These are phyloP conservation scores for Pristionchus arcanus DNA, from an alignment of 2,888 invertebrate species.

Conservation along the genomic window DNA sequence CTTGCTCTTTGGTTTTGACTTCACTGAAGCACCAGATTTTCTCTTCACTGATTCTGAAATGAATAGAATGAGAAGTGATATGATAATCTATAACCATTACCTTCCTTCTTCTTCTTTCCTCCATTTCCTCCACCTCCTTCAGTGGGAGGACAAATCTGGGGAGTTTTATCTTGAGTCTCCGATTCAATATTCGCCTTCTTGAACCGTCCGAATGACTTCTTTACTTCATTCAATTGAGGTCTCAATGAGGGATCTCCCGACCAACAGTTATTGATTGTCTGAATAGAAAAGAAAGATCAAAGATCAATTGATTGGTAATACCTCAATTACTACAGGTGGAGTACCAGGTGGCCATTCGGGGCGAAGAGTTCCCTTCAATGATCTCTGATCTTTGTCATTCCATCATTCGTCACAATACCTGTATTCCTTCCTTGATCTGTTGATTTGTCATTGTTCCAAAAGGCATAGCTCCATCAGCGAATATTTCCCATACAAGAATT, in stretches of 20 bases:
- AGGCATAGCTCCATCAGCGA: no score
- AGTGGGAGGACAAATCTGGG: neutral
- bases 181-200: neutral
- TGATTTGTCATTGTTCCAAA: neutral
- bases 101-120: constrained; percentile 14
- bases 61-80: no score
- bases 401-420: no score
- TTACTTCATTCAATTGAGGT: neutral
- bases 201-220: neutral
- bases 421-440: neutral
- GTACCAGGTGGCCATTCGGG: neutral
- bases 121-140: neutral
- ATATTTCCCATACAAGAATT: no score
- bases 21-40: no score
- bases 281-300: neutral
- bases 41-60: no score
- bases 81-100: neutral
- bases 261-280: neutral
- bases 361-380: neutral
- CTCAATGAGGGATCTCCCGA: neutral
- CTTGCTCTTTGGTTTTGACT: no score
- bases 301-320: neutral
- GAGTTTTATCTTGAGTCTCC: neutral
- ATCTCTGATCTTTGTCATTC: neutral
- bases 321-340: neutral